Evolutionary conservation across 2,113 vertebrate species (phyloP).

Genomic region (Paratilapia polleni): DNA sequence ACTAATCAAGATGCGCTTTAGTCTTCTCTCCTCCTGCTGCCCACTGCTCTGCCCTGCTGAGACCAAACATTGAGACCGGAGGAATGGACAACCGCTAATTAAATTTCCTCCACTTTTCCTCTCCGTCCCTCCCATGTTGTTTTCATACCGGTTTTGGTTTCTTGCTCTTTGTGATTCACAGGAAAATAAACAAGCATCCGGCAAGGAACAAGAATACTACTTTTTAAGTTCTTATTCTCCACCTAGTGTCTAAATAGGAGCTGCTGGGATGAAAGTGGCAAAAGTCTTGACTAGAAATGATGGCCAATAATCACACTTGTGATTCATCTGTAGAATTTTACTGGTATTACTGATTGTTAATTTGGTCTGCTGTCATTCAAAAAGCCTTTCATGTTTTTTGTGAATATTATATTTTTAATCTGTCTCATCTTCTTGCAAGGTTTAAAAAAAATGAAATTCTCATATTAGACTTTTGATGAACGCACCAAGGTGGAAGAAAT

Average conservation of each 20-base stretch:
- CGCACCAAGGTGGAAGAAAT: background rate
- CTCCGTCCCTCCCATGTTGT: conserved; percentile 66
- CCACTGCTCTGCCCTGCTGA: conserved; percentile 56
- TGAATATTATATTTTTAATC: background rate
- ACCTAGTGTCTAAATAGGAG: conserved; percentile 23
- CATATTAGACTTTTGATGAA: background rate
- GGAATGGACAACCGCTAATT: conserved; percentile 76
- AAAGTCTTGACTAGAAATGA: background rate
- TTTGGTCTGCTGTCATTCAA: background rate
- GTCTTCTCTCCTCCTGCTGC: conserved; percentile 41
- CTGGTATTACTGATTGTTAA: background rate
- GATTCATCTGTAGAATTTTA: background rate
- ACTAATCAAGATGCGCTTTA: conserved; percentile 55
- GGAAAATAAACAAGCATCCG: conserved; percentile 71
- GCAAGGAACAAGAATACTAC: conserved; percentile 35
- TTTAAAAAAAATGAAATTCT: background rate
- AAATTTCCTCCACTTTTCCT: conserved; percentile 75
- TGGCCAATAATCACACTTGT: background rate
- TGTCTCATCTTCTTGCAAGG: background rate
- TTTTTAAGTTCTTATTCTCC: conserved; percentile 44
- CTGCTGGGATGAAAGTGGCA: background rate
- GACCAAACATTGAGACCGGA: conserved; percentile 50
- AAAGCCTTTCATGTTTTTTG: background rate
- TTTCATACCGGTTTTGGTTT: conserved; percentile 71
- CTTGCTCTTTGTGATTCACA: conserved; percentile 65